phyloP scores from a whole-genome alignment of 2,113 vertebrate genomes.

The Pterophyllum scalare region DNA sequence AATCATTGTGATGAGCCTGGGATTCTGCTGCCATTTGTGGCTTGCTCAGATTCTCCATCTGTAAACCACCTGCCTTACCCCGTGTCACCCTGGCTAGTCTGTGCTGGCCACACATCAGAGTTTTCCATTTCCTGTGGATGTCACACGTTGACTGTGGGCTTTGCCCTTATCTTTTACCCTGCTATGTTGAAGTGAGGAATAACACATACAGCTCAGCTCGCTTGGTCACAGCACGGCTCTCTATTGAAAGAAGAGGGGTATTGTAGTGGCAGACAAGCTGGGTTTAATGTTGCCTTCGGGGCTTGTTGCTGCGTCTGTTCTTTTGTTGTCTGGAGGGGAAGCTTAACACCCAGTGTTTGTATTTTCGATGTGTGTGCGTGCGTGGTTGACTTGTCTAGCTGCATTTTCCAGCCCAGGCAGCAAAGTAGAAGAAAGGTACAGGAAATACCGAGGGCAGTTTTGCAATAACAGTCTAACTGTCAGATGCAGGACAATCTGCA shows the following conservation, averaged over 20 bases:
- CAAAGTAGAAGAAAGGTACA: conserved; percentile 40
- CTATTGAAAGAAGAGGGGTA: conserved; percentile 45
- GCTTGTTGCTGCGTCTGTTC: conserved; percentile 69
- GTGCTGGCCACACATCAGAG: conserved; percentile 39
- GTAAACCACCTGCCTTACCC: conserved; percentile 63
- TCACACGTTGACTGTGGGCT: not conserved
- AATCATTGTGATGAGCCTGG: conserved; percentile 3
- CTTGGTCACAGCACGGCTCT: conserved; percentile 27
- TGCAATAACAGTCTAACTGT: conserved; percentile 26
- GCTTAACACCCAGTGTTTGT: conserved; percentile 55
- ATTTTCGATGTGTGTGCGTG: conserved; percentile 36
- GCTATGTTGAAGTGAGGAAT: conserved; percentile 17
- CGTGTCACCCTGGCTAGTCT: conserved; percentile 23
- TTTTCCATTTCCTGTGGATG: conserved; percentile 54
- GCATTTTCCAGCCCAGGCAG: conserved; percentile 46
- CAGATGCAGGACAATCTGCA: conserved; percentile 9
- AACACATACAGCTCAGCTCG: conserved; percentile 29
- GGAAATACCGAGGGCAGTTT: conserved; percentile 58
- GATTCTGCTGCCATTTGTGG: conserved; percentile 25
- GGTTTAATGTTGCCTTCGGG: conserved; percentile 69
- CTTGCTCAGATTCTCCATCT: conserved; percentile 55
- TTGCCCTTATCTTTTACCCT: conserved; percentile 19
- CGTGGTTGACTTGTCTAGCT: conserved; percentile 44
- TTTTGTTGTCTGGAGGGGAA: conserved; percentile 68
- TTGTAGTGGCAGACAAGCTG: conserved; percentile 45